These are phyloP conservation scores for Leptopterna dolabrata DNA, from an alignment of 2,888 invertebrate genomes.

Conservation along the genomic window DNA sequence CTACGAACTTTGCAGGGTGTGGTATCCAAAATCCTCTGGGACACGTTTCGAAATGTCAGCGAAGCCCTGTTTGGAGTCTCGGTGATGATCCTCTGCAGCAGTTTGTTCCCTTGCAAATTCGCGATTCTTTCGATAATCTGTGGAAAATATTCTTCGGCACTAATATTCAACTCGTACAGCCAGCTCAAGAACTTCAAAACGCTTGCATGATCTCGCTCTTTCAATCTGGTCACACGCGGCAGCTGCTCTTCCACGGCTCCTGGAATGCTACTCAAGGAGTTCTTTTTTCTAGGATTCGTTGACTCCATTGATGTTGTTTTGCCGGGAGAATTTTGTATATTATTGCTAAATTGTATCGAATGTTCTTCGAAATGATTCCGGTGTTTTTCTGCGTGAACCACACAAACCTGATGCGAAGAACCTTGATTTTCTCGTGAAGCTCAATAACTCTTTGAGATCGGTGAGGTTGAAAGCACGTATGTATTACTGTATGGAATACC, in stretches of 20 bases:
- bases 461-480: too few species aligned
- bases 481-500: too few species aligned
- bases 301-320: background rate
- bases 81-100: background rate
- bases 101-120: background rate
- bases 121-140: background rate
- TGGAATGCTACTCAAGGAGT: background rate
- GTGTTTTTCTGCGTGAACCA: too few species aligned
- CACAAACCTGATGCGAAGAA: too few species aligned
- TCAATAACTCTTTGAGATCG: too few species aligned
- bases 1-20: background rate
- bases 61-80: background rate
- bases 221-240: background rate
- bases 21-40: background rate
- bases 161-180: constrained; percentile 9
- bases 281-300: background rate
- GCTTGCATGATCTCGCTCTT: constrained; percentile 1
- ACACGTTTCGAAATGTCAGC: background rate
- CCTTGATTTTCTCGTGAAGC: too few species aligned
- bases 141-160: background rate
- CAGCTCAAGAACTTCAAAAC: constrained; percentile 18
- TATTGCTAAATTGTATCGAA: too few species aligned
- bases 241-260: background rate
- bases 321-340: too few species aligned
- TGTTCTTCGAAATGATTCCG: too few species aligned